These are phyloP conservation scores for Rhinoderma darwinii DNA, from an alignment of 2,113 vertebrate species.

Conservation along the genomic window DNA sequence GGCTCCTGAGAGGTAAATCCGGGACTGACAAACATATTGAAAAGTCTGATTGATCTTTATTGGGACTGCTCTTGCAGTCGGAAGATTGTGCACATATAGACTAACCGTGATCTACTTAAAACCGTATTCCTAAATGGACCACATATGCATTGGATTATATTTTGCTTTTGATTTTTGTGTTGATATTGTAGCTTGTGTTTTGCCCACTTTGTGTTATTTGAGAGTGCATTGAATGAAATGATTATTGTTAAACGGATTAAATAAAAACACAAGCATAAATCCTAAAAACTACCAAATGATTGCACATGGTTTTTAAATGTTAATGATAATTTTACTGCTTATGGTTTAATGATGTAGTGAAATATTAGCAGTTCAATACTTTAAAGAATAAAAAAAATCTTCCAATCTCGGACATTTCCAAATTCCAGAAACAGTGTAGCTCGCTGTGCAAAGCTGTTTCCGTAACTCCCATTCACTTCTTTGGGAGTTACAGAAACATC, in stretches of 20 bases:
- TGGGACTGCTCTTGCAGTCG: background rate
- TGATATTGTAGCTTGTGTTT: background rate
- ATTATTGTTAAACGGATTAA: background rate
- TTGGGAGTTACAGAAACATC: no score
- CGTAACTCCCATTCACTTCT: no score
- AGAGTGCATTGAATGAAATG: background rate
- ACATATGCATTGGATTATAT: background rate
- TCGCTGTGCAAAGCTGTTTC: no score
- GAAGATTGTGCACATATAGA: background rate
- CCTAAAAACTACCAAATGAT: background rate
- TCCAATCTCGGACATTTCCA: no score
- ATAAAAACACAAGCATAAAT: background rate
- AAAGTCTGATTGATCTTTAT: background rate
- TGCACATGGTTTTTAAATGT: background rate
- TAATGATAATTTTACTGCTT: background rate
- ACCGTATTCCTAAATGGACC: background rate
- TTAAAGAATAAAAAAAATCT: no score
- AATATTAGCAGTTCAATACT: background rate
- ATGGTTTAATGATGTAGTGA: slow-evolving; percentile 1
- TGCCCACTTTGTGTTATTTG: background rate
- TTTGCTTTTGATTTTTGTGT: background rate
- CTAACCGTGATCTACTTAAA: background rate
- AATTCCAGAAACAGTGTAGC: no score
- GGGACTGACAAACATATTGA: background rate
- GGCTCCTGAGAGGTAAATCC: background rate